These are phyloP conservation scores for Apostichopus leukothele DNA, from an alignment of 53 echinoderm and acorn worm species.

Conservation along the genomic window DNA sequence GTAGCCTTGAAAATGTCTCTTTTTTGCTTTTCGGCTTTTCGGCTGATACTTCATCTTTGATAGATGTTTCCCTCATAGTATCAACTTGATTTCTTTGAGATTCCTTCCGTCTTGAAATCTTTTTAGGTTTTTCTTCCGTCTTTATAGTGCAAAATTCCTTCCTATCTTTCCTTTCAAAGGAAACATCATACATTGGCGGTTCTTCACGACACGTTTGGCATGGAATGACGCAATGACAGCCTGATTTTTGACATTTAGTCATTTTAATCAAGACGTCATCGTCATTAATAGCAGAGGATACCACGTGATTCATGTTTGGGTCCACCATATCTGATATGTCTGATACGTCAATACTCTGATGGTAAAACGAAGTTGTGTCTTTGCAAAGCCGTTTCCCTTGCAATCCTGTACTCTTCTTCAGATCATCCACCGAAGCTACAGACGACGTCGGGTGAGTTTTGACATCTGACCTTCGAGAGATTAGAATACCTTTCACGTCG, in stretches of 20 bases:
- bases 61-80: neutral
- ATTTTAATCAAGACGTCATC: conserved; percentile 21
- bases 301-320: neutral
- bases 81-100: neutral
- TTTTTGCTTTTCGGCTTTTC: neutral
- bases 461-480: conserved; percentile 28
- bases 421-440: neutral
- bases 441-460: neutral
- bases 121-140: conserved; percentile 1
- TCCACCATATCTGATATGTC: neutral
- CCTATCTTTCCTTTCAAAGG: neutral
- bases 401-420: neutral
- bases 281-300: neutral
- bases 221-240: conserved; percentile 4
- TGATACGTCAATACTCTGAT: neutral
- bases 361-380: neutral
- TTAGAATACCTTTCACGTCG: conserved; percentile 38
- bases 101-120: neutral
- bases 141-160: conserved; percentile 1
- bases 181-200: neutral
- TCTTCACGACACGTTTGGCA: conserved; percentile 1
- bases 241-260: neutral
- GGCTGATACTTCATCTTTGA: neutral
- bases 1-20: conserved; percentile 28
- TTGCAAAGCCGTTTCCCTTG: neutral